Conservation (phyloP, 2,888 invertebrate genomes). For the Leptarthrus brevirostris region DNA sequence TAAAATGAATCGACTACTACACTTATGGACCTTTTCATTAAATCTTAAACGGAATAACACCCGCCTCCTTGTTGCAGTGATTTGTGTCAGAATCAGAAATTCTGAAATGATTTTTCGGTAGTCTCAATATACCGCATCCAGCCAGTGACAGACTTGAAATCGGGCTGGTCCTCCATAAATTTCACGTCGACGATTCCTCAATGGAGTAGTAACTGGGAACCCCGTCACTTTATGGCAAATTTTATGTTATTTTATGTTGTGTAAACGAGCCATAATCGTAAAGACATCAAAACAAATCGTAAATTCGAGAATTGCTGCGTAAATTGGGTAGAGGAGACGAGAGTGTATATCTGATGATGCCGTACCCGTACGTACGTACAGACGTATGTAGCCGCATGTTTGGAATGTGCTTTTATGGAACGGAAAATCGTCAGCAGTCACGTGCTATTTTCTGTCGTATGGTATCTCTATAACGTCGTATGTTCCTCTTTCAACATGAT, state of each 20-base stretch:
- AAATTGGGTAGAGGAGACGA: slow-evolving; percentile 51
- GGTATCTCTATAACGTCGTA: neutral
- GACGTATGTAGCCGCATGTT: neutral
- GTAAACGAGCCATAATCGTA: slow-evolving; percentile 68
- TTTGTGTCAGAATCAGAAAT: slow-evolving; percentile 1
- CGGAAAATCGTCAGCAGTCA: slow-evolving; percentile 2
- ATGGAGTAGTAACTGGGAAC: slow-evolving; percentile 49
- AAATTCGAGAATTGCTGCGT: slow-evolving; percentile 65
- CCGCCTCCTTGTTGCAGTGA: slow-evolving; percentile 2
- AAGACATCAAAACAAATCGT: slow-evolving; percentile 69
- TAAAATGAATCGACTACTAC: neutral
- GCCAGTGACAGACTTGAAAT: slow-evolving; percentile 21
- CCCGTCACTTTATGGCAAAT: slow-evolving; percentile 61
- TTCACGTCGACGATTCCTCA: slow-evolving; percentile 42
- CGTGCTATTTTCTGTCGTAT: slow-evolving; percentile 19
- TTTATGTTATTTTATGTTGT: slow-evolving; percentile 68
- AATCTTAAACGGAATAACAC: slow-evolving; percentile 18
- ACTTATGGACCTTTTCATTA: slow-evolving; percentile 21
- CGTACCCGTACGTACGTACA: neutral
- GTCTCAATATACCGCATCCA: neutral
- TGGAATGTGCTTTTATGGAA: neutral
- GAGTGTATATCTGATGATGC: too few species aligned
- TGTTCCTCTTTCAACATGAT: neutral
- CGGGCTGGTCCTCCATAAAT: slow-evolving; percentile 45
- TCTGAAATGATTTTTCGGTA: neutral